These are phyloP conservation scores for Cryptocephalus primarius DNA, from an alignment of 2,888 invertebrate species.

Conservation along the genomic window DNA sequence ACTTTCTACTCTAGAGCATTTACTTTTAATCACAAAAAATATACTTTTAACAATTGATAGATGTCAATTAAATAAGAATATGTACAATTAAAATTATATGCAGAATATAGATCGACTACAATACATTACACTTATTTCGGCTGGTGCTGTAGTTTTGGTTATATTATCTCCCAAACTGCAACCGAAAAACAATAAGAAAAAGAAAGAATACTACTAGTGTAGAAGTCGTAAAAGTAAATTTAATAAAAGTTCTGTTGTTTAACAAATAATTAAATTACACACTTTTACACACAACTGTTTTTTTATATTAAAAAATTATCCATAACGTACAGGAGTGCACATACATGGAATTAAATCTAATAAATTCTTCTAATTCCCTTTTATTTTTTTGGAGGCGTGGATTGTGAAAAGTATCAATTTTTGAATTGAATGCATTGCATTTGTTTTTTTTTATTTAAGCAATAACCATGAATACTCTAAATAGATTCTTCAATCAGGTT, in stretches of 20 bases:
- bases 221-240: conserved; percentile 18
- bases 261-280: conserved; percentile 19
- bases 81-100: conserved; percentile 23
- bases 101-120: conserved; percentile 13
- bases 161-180: neutral
- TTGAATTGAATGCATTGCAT: conserved; percentile 25
- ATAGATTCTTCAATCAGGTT: conserved; percentile 25
- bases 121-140: conserved; percentile 8
- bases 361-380: conserved; percentile 12
- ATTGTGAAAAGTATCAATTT: conserved; percentile 11
- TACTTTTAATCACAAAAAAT: conserved; percentile 22
- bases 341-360: conserved; percentile 15
- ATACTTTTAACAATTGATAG: conserved; percentile 20
- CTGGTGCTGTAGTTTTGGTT: conserved; percentile 9
- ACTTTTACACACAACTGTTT: conserved; percentile 18
- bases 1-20: conserved; percentile 28
- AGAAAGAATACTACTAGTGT: conserved; percentile 21
- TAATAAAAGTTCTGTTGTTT: conserved; percentile 17
- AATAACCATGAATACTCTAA: conserved; percentile 26
- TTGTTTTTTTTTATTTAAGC: conserved; percentile 20
- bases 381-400: conserved; percentile 11
- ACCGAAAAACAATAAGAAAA: conserved; percentile 5
- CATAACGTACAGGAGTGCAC: conserved; percentile 20
- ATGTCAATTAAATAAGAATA: conserved; percentile 20
- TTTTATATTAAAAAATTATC: conserved; percentile 17